phyloP scores from a whole-genome alignment of 2,888 invertebrate genomes.

The Standfussiana lucernea region DNA sequence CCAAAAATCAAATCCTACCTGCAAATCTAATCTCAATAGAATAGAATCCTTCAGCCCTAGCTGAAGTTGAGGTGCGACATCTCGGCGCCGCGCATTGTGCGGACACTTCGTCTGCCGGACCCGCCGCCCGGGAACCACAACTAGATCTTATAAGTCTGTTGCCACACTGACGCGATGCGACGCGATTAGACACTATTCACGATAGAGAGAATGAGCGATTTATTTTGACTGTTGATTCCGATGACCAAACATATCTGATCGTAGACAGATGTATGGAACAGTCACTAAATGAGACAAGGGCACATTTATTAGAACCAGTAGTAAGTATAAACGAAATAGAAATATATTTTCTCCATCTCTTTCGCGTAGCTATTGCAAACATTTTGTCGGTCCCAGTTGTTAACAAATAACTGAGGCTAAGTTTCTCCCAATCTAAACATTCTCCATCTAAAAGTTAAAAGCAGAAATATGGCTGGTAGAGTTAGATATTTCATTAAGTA shows the following conservation, averaged over 20 bases:
- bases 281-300: neutral
- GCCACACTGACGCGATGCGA: constrained; percentile 8
- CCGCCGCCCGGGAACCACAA: constrained; percentile 36
- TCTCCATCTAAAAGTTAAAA: neutral
- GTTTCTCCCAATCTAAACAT: neutral
- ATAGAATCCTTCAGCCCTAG: constrained; percentile 51
- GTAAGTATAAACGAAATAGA: neutral
- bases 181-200: neutral
- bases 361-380: neutral
- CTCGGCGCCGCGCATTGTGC: constrained; percentile 65
- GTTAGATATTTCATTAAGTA: neutral
- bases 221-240: neutral
- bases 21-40: neutral
- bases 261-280: neutral
- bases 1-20: neutral
- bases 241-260: no score
- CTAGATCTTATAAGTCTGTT: constrained; percentile 26
- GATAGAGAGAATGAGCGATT: neutral
- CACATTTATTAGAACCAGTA: neutral
- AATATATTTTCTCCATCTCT: neutral
- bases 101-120: constrained; percentile 55
- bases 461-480: neutral
- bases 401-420: neutral
- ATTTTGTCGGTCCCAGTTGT: neutral
- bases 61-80: constrained; percentile 61